Percentiles rank a stretch among this genome's conserved stretches.
These are phyloP conservation scores for Falcaria lacertinaria DNA, from an alignment of 2,888 invertebrate genomes.

Conservation along the genomic window DNA sequence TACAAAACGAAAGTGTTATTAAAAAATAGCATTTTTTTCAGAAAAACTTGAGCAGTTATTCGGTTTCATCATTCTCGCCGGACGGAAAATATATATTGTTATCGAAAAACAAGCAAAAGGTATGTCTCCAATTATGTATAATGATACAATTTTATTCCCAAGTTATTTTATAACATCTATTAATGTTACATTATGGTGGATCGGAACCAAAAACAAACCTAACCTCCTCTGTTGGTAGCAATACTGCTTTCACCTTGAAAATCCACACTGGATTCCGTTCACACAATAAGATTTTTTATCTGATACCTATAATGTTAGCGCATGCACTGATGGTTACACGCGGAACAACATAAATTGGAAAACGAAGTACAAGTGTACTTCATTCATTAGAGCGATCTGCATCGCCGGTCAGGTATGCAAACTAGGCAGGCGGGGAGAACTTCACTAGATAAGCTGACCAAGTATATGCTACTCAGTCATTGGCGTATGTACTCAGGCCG, in stretches of 20 bases:
- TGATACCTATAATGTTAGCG: too few relatives aligned
- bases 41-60: conserved; percentile 44
- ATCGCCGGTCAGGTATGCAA: conserved; percentile 33
- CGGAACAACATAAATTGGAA: conserved; percentile 2
- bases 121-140: conserved; percentile 22
- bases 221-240: too few relatives aligned
- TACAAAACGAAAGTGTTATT: too few relatives aligned
- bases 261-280: too few relatives aligned
- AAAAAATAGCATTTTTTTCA: too few relatives aligned
- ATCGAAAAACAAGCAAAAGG: conserved; percentile 44
- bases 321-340: conserved; percentile 1
- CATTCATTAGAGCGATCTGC: conserved; percentile 24
- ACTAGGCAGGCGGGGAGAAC: conserved; percentile 23
- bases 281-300: too few relatives aligned
- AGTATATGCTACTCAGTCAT: not conserved
- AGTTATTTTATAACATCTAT: conserved; percentile 1
- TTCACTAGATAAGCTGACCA: conserved; percentile 9
- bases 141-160: conserved; percentile 4
- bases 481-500: too few relatives aligned
- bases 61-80: conserved; percentile 47
- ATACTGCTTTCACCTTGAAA: too few relatives aligned
- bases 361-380: conserved; percentile 10
- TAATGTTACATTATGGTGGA: too few relatives aligned
- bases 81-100: conserved; percentile 56
- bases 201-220: too few relatives aligned